A percentile compares a stretch with the other conserved stretches of the same genome.
These are phyloP conservation scores for Choloepus didactylus DNA, from an alignment of 2,797 vertebrate genomes.

Conservation along the genomic window DNA sequence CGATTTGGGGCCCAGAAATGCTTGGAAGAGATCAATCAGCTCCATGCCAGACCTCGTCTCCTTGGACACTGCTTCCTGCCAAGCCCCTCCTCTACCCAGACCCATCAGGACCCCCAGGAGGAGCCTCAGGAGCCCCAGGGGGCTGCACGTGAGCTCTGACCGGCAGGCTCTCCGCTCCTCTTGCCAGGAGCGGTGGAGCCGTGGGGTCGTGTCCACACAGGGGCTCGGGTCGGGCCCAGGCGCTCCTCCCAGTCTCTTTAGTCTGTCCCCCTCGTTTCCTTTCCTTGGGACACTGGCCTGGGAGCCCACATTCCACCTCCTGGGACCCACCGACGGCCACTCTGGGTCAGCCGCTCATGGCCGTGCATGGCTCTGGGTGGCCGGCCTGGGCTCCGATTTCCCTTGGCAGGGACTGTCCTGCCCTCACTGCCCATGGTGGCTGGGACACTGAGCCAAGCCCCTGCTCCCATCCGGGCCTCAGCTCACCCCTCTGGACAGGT, in stretches of 20 bases:
- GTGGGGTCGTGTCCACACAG: too few relatives aligned
- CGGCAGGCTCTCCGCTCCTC: too few relatives aligned
- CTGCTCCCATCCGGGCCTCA: not conserved
- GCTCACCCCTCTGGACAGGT: not conserved
- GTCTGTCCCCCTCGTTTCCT: not conserved
- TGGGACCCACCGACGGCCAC: too few relatives aligned
- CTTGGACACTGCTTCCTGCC: too few relatives aligned
- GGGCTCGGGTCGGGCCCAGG: too few relatives aligned
- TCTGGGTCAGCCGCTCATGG: too few relatives aligned
- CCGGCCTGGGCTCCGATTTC: not conserved
- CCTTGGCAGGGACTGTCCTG: not conserved
- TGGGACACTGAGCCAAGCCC: rapidly evolving
- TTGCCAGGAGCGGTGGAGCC: too few relatives aligned
- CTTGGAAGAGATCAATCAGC: not conserved
- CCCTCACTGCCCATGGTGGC: rapidly evolving
- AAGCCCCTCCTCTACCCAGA: not conserved
- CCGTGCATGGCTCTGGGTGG: too few relatives aligned
- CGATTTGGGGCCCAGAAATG: not conserved
- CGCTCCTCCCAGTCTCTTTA: not conserved
- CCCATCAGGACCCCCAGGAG: too few relatives aligned
- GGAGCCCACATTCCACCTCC: not conserved
- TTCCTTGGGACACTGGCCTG: not conserved
- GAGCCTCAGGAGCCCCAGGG: not conserved
- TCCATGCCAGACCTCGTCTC: not conserved
- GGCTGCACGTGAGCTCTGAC: not conserved